Conservation (phyloP, 1,140 invertebrate species). For the Pararge aegeria region DNA sequence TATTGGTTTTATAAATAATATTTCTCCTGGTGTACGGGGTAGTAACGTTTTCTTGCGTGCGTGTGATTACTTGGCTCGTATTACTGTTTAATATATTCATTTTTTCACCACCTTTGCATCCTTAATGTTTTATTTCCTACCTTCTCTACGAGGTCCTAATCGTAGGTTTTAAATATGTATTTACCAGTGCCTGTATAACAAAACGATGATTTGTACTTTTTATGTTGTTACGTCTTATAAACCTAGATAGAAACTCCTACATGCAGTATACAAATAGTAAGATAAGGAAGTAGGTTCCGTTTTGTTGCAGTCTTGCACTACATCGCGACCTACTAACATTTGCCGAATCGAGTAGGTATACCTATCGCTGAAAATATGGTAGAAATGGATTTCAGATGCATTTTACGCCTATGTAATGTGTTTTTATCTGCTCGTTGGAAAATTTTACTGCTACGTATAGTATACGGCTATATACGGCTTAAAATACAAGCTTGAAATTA, state of each 20-base stretch:
- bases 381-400: slow-evolving; percentile 21
- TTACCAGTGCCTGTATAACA: neutral
- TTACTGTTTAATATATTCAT: slow-evolving; percentile 74
- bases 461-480: no score
- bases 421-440: no score
- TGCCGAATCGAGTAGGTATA: slow-evolving; percentile 20
- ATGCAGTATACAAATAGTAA: slow-evolving; percentile 2
- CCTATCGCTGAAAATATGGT: slow-evolving; percentile 18
- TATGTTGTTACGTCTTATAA: no score
- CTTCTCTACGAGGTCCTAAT: slow-evolving; percentile 14
- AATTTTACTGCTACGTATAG: no score
- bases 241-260: no score
- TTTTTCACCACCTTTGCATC: slow-evolving; percentile 75
- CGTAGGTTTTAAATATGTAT: neutral
- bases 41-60: slow-evolving; percentile 62
- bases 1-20: slow-evolving; percentile 71
- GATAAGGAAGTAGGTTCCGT: slow-evolving; percentile 31
- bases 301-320: slow-evolving; percentile 18
- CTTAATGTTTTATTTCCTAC: slow-evolving; percentile 65
- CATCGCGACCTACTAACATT: slow-evolving; percentile 25
- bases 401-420: slow-evolving; percentile 20
- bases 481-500: no score
- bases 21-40: slow-evolving; percentile 45
- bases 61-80: slow-evolving; percentile 66
- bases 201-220: no score